phyloP scores from a whole-genome alignment of 2,797 vertebrate genomes.

The Sparidentex hasta region DNA sequence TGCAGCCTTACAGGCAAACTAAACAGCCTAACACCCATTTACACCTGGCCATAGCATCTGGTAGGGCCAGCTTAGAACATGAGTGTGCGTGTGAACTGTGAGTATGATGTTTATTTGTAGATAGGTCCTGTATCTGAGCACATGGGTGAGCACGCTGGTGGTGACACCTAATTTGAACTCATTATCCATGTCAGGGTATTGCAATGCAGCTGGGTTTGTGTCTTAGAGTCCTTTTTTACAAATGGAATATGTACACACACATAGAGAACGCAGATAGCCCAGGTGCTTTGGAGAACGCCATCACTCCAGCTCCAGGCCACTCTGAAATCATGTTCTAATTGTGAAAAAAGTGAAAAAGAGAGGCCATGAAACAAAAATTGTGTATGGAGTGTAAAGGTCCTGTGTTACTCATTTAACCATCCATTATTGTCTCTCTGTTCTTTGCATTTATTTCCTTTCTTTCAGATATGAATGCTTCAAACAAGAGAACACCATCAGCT shows the following conservation, averaged over 20 bases:
- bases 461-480: slow-evolving; percentile 98
- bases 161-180: neutral
- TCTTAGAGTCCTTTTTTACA: neutral
- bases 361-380: too few species aligned
- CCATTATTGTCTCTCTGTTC: neutral
- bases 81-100: neutral
- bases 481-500: slow-evolving; percentile 90
- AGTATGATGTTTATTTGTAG: neutral
- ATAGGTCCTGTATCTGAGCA: neutral
- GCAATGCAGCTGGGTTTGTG: neutral
- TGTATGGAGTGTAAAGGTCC: neutral
- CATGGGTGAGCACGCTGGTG: neutral
- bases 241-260: neutral
- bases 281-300: neutral
- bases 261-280: neutral
- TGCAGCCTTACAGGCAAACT: neutral
- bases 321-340: neutral
- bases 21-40: neutral
- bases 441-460: slow-evolving; percentile 39
- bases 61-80: neutral
- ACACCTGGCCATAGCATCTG: neutral
- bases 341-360: too few species aligned
- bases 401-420: neutral
- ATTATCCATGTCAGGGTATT: too few species aligned
- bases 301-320: neutral